Base-by-base conservation (phyloP, 2,797 vertebrate genomes). In the Scolopax rusticola region DNA sequence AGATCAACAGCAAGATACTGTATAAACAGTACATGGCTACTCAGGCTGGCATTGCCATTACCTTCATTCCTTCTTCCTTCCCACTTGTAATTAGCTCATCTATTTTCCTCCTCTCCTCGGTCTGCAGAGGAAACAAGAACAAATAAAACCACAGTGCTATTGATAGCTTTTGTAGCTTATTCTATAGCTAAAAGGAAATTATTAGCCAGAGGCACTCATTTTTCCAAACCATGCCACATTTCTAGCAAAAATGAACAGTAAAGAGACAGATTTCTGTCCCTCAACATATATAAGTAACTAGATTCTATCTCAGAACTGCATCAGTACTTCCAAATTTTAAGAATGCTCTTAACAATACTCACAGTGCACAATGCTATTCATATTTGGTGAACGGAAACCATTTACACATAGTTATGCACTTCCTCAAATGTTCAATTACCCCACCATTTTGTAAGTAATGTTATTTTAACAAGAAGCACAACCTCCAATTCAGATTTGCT, bases 61-160 rank as follows among this genome's bases (percentile, higher is more conserved):
- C 99, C 99, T 99, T 98, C 99, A 99, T 99, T 94, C 99, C 99
- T 94, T 99, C 99, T 96, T 99, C 99, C 75, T 99, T 99, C 64
- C 99, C 99, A 6, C 98, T 99, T 80, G 97, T 98, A 96, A 99
- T 99, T 96, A 99, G 96, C 30, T 99, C 98, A 53, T 99, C 99
- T 36, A 99, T 98, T 91, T 98, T 98, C 92, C 98, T 98, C 98
- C 99, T 99, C 95, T 99, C 98, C 98, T 99, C 99, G 81, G 98
- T 98, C 99, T 99, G 97, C 32, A 50, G 79, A 91, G 30, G 91
- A 79, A 97, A 91, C 17, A 90, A 88, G 27, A 80, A 63, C 67
- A 96, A 87, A 61, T 17, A 79, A 81, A 87, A 6, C 20, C 33
- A 92, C 13, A 27, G 5, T 41, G 30, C 8, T 41, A 21, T 64